Conservation (phyloP, 2,888 invertebrate species). For the Drosophila prolongata region DNA sequence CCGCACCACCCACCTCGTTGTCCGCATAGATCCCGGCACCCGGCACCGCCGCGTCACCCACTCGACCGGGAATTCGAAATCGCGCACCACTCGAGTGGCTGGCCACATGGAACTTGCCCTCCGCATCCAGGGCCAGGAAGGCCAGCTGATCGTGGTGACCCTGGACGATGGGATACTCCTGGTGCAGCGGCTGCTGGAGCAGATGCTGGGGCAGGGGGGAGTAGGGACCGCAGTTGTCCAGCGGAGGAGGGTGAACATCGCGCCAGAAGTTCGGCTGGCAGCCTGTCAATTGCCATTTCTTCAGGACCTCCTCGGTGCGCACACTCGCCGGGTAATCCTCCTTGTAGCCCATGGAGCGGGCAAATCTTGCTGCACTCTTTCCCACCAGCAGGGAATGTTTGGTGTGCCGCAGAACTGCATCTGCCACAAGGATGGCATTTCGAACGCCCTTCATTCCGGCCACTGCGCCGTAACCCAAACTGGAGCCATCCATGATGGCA, state of each 20-base stretch:
- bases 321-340: constrained; percentile 91
- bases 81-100: constrained; percentile 98
- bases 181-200: constrained; percentile 18
- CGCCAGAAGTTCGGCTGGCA: constrained; percentile 99
- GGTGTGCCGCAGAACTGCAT: constrained; percentile 94
- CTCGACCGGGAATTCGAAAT: constrained; percentile 94
- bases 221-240: constrained; percentile 94
- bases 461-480: constrained; percentile 94
- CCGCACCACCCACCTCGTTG: constrained; percentile 92
- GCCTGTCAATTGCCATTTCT: constrained; percentile 89
- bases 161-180: constrained; percentile 88
- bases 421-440: constrained; percentile 94
- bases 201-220: constrained; percentile 71
- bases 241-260: constrained; percentile 94
- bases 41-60: constrained; percentile 87
- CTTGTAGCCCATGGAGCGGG: constrained; percentile 93
- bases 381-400: constrained; percentile 96
- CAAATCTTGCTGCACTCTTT: constrained; percentile 94
- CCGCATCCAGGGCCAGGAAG: constrained; percentile 93
- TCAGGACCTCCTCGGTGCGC: constrained; percentile 89
- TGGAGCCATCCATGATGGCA: constrained; percentile 95
- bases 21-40: constrained; percentile 98
- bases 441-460: constrained; percentile 92
- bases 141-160: constrained; percentile 37
- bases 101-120: constrained; percentile 93